phyloP scores from a whole-genome alignment of 2,113 vertebrate species.

The Xiphophorus hellerii region DNA sequence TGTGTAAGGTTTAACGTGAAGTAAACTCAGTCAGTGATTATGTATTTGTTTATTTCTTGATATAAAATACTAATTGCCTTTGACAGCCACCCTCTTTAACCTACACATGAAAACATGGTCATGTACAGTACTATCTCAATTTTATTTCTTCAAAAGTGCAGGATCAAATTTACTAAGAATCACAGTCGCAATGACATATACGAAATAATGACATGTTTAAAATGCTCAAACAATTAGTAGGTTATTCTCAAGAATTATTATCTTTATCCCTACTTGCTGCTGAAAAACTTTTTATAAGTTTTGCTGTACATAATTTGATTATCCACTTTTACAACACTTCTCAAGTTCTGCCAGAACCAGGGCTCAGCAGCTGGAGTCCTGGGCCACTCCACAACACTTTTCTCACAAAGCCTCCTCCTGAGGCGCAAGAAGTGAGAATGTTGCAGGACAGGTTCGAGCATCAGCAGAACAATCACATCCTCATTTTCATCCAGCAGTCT shows the following conservation, averaged over 20 bases:
- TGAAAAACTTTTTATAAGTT: conserved; percentile 77
- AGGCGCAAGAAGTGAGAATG: conserved; percentile 85
- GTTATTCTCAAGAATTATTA: not conserved
- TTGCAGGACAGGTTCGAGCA: conserved; percentile 86
- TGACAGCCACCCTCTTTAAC: conserved; percentile 14
- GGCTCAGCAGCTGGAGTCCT: conserved; percentile 78
- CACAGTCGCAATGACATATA: not conserved
- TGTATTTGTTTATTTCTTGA: not conserved
- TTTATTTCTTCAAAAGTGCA: not conserved
- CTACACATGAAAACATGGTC: conserved; percentile 51
- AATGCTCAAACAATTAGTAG: not conserved
- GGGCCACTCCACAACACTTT: conserved; percentile 87
- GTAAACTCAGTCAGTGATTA: not conserved
- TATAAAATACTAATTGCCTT: not conserved
- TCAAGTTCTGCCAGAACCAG: conserved; percentile 85
- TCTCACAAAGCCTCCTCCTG: conserved; percentile 79
- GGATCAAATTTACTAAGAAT: not conserved
- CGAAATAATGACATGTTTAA: not conserved
- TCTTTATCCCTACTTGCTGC: conserved; percentile 23
- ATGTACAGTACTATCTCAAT: not conserved
- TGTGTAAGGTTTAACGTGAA: too few relatives aligned
- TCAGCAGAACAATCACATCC: conserved; percentile 84
- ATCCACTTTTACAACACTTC: conserved; percentile 75
- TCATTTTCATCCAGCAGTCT: conserved; percentile 83
- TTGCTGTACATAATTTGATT: conserved; percentile 80